A percentile compares a stretch with the other conserved stretches of the same genome.
phyloP scores from a whole-genome alignment of 2,888 invertebrate genomes.

The Dione vanillae region DNA sequence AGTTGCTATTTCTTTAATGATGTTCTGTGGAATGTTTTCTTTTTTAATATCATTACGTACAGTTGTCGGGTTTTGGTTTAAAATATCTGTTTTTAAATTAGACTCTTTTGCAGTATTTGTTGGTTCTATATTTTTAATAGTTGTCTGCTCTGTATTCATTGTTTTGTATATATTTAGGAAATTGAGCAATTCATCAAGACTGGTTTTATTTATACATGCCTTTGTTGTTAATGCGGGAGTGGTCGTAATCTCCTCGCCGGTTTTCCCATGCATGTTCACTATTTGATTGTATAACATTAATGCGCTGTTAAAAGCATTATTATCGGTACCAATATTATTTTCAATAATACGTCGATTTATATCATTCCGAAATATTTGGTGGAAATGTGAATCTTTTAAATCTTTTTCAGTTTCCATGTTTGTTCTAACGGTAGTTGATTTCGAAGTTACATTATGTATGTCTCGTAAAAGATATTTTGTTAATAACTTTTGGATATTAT shows the following conservation, averaged over 20 bases:
- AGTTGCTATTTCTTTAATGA: conserved; percentile 65
- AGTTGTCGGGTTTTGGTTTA: not conserved
- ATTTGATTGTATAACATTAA: conserved; percentile 3
- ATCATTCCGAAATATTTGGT: not conserved
- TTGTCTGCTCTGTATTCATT: conserved; percentile 5
- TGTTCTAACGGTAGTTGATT: conserved; percentile 11
- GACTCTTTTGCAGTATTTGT: not conserved
- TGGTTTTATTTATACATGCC: not conserved
- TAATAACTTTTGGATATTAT: conserved; percentile 32
- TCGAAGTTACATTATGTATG: conserved; percentile 12
- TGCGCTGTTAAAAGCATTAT: not conserved
- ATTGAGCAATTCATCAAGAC: conserved; percentile 15
- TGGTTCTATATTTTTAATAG: not conserved
- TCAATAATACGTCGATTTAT: not conserved
- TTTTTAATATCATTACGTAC: conserved; percentile 15
- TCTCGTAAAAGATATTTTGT: conserved; percentile 17
- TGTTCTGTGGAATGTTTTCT: conserved; percentile 36
- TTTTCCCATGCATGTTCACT: not conserved
- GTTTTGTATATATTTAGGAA: conserved; percentile 19
- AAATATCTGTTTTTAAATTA: conserved; percentile 6
- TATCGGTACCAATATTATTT: not conserved
- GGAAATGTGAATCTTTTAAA: conserved; percentile 9
- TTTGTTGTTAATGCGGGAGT: not conserved
- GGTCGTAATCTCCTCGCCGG: not conserved
- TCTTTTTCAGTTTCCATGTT: conserved; percentile 7